Base-by-base conservation (phyloP, 2,888 invertebrate genomes). In the Protophormia terraenovae region DNA sequence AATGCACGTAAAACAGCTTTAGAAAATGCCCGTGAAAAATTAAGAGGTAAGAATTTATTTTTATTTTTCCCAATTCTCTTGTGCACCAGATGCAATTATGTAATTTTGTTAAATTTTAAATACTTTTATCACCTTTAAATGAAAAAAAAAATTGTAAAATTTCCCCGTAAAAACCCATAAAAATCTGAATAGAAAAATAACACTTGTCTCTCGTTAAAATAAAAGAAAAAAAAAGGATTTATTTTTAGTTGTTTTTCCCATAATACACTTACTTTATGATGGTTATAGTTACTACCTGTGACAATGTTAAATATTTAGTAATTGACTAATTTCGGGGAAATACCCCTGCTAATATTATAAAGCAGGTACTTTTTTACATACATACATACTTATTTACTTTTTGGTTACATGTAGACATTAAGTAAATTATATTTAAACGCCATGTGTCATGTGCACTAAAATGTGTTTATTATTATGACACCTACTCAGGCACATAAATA, bases 1-100 rank as follows among this genome's bases (percentile, higher is more conserved):
- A 91, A 90, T 88, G 89, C 90, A 53, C 90, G 91, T 27, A 91
- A 91, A 87, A 89, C 87, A 55, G 87, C 90, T 45, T 72, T 89
- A 87, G 91, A 90, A 84, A 88, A 89, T 84, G 88, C 89, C 16
- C 90, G 90, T 77, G 91, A 90, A 85, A 90, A 89, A 79, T 66
- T 88, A 0, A 89, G 88, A 87, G 90, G 91, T 91, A 88, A 66
- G 38, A 32, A 60, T 69, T 27, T 32, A 7, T 29, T 19, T 32
- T 19, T 12, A 53, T 62, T 62, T 8, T 8, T n/a, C n/a, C n/a
- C n/a, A n/a, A n/a, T n/a, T n/a, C n/a, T n/a, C n/a, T n/a, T n/a
- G n/a, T 27, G 4, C 24, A 55, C n/a, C 66, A 29, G 27, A 38
- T 47, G 29, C 19, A 19, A 14, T 75, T 64, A 64, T 24, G 47